Conservation (phyloP, 1,140 invertebrate species). For the Trialeurodes vaporariorum region DNA sequence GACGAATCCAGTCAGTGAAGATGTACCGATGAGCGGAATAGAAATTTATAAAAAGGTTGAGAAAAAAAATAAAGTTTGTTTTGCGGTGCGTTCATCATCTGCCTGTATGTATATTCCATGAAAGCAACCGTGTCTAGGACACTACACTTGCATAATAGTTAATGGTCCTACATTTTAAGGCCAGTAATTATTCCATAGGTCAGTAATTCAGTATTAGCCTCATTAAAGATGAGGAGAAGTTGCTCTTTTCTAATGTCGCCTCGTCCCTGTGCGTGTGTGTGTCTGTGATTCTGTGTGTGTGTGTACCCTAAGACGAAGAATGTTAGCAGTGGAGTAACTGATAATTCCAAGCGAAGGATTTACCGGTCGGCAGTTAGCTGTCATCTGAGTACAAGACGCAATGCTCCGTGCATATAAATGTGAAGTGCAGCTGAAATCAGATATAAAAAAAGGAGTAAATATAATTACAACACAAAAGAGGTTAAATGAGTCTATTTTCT, state of each 20-base stretch:
- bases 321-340: no score
- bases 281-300: no score
- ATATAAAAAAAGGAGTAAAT: no score
- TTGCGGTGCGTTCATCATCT: no score
- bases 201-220: neutral
- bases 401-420: neutral
- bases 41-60: neutral
- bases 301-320: neutral
- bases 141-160: neutral
- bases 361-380: neutral
- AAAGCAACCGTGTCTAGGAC: neutral
- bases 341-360: no score
- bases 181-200: neutral
- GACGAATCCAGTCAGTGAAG: no score
- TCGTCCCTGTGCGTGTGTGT: neutral
- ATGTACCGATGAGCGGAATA: neutral
- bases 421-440: neutral
- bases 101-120: neutral
- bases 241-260: neutral
- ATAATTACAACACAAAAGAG: neutral
- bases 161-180: neutral
- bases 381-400: no score
- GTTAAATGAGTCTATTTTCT: no score
- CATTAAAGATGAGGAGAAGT: neutral
- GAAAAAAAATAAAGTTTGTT: no score